A percentile compares a stretch with the other conserved stretches of the same genome.
Evolutionary conservation across 2,888 invertebrate genomes (phyloP).

Genomic region (Spodoptera exigua): DNA sequence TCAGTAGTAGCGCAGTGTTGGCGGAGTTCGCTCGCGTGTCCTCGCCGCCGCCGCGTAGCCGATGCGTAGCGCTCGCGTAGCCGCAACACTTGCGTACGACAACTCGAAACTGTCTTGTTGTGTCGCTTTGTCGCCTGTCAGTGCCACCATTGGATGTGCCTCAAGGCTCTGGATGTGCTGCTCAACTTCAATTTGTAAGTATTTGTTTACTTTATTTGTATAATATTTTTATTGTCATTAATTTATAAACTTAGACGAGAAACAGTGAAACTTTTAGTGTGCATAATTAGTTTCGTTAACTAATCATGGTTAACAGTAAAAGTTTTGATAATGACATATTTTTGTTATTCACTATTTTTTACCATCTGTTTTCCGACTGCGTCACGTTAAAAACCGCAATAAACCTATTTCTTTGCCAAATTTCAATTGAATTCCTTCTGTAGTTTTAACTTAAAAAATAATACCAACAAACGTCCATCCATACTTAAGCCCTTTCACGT

Average conservation of each 20-base stretch:
- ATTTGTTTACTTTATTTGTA: neutral
- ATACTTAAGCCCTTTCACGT: too few species aligned
- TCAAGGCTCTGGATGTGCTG: too few species aligned
- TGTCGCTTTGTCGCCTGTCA: conserved; percentile 31
- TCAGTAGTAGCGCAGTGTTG: conserved; percentile 35
- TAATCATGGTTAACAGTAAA: too few species aligned
- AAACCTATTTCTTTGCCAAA: too few species aligned
- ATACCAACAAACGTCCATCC: too few species aligned
- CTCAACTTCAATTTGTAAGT: neutral
- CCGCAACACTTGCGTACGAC: conserved; percentile 36
- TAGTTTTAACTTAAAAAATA: too few species aligned
- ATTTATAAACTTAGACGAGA: neutral
- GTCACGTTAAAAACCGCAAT: too few species aligned
- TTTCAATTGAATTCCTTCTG: too few species aligned
- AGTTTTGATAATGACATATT: too few species aligned
- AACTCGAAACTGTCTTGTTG: conserved; percentile 25
- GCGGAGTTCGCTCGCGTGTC: conserved; percentile 57
- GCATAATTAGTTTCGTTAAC: too few species aligned
- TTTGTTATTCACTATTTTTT: too few species aligned
- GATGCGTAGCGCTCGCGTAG: conserved; percentile 51
- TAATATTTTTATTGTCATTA: neutral
- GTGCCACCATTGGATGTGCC: conserved; percentile 9
- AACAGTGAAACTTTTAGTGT: neutral
- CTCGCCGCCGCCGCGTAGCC: conserved; percentile 50
- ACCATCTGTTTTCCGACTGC: too few species aligned